Evolutionary conservation across 2,113 vertebrate species (phyloP), one percentile per base, ranked within the genome.

Genomic region (Hystrix cristata): DNA sequence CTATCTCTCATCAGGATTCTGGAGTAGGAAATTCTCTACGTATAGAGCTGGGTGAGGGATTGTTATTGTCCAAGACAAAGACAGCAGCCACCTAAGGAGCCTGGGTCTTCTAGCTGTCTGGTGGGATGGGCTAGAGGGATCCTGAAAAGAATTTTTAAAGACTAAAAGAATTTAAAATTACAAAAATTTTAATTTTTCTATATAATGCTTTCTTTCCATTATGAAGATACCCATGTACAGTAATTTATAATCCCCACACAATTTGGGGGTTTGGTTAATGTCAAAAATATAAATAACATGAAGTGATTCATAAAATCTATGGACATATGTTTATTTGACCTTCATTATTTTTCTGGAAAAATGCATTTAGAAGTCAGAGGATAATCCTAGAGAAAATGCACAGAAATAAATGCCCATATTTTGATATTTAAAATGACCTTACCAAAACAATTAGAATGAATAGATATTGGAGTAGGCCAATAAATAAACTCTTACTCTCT

Each of bases 361-460:
- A 72, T 59, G 29, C 11, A 87, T 90, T 92, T 89, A 94, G 64
- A 95, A 93, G 69, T 5, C 8, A 87, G 51, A 74, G 18, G 43
- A 29, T 67, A 85, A 57, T 74, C 4, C 21, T 8, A 34, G 65
- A 79, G 67, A 25, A 94, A 87, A 74, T 71, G 72, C 3, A 27
- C 53, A 57, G 10, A 79, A 94, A 14, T 78, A 23, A 87, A 84
- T 60, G 21, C 55, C 89, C 16, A 15, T 59, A 91, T 82, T 95
- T 93, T 89, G n/a, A 69, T 91, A 97, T 34, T n/a, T 76, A 67
- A 87, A 60, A 87, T 72, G 79, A 90, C 79, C 91, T 69, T 83
- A 67, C 10, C 48, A 43, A 87, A 34, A 64, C 18, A 86, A 55
- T 21, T 93, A 31, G 34, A 60, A 51, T 89, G 2, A 31, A 57